A percentile compares a stretch with the other conserved stretches of the same genome.
phyloP scores from a whole-genome alignment of 1,140 invertebrate species.

The Pseudomyrmex dendroicus region DNA sequence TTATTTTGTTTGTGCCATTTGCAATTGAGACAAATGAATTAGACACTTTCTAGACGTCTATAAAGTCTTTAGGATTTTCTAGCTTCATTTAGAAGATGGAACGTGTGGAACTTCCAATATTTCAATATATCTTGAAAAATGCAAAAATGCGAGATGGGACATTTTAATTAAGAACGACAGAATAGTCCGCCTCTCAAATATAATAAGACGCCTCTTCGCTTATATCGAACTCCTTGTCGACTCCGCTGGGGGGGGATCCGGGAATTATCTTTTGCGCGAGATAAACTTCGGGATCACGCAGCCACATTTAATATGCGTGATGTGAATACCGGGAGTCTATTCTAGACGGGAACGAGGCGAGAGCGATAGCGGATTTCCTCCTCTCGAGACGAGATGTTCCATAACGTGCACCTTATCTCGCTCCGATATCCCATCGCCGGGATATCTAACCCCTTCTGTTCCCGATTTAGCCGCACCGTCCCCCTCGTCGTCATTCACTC shows the following conservation, averaged over 20 bases:
- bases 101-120: no score
- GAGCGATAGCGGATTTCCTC: conserved; percentile 23
- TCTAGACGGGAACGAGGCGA: background rate
- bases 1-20: no score
- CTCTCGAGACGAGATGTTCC: conserved; percentile 11
- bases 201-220: background rate
- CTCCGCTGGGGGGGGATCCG: background rate
- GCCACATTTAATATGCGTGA: conserved; percentile 13
- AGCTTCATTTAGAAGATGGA: no score
- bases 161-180: no score
- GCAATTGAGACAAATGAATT: no score
- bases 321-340: conserved; percentile 10
- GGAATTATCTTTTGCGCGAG: background rate
- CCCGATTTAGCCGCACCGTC: conserved; percentile 44
- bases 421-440: conserved; percentile 10
- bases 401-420: conserved; percentile 23
- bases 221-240: background rate
- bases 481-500: conserved; percentile 33
- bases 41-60: no score
- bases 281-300: conserved; percentile 30
- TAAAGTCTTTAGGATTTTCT: no score
- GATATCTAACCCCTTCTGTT: conserved; percentile 9
- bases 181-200: no score
- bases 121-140: no score
- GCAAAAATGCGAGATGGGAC: no score